These are phyloP conservation scores for Takifugu bimaculatus DNA, from an alignment of 2,113 vertebrate genomes.

Conservation along the genomic window DNA sequence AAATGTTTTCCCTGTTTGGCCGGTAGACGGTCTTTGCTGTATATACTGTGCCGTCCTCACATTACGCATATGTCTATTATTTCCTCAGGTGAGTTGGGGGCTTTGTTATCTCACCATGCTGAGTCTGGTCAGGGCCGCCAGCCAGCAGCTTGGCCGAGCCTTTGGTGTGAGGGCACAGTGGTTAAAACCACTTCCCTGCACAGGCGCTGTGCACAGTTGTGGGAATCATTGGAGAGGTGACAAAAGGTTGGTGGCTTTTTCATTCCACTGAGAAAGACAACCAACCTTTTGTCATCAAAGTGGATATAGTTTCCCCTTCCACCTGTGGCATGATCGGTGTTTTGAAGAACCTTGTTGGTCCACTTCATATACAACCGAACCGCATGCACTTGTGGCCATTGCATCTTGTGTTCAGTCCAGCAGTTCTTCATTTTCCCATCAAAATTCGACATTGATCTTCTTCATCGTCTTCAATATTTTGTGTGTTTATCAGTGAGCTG, in stretches of 20 bases:
- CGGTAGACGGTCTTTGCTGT: conserved; percentile 2
- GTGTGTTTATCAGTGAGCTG: conserved; percentile 79
- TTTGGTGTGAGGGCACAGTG: conserved; percentile 66
- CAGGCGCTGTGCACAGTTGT: conserved; percentile 56
- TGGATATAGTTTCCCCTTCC: conserved; percentile 10
- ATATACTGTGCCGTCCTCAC: background rate
- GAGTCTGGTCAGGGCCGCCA: conserved; percentile 71
- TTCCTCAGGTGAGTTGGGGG: conserved; percentile 65
- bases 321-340: conserved; percentile 1
- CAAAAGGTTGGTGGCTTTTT: conserved; percentile 83
- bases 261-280: conserved; percentile 69
- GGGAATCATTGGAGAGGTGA: conserved; percentile 74
- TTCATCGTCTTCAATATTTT: background rate
- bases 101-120: conserved; percentile 71
- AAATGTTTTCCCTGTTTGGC: background rate
- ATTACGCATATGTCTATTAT: conserved; percentile 50
- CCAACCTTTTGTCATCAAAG: conserved; percentile 80
- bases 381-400: background rate
- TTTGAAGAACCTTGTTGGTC: background rate
- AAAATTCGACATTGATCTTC: background rate
- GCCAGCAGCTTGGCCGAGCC: conserved; percentile 71
- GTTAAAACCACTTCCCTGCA: conserved; percentile 63
- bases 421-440: background rate
- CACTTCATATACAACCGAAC: background rate
- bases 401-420: background rate